Evolutionary conservation across 2,113 vertebrate genomes (phyloP).

Genomic region (Burhinus bistriatus): DNA sequence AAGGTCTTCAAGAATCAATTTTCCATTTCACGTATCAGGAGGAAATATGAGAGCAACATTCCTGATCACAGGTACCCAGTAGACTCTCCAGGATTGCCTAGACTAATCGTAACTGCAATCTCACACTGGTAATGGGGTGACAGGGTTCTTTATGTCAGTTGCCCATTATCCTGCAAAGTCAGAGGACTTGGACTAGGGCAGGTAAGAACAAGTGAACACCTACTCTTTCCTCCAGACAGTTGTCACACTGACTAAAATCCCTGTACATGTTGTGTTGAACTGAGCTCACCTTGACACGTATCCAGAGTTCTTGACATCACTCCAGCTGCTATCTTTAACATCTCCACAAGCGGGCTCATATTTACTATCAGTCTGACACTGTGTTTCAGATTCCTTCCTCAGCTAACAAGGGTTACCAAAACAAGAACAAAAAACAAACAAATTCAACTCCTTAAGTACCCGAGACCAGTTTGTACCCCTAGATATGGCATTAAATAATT

Average conservation of each 20-base stretch:
- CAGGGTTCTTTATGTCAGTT: neutral
- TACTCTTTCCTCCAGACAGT: neutral
- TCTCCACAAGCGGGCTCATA: conserved; percentile 81
- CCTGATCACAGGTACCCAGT: neutral
- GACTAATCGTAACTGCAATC: neutral
- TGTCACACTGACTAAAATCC: neutral
- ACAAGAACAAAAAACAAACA: conserved; percentile 4
- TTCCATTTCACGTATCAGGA: neutral
- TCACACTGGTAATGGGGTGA: neutral
- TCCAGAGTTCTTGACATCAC: conserved; percentile 80
- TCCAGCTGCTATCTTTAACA: conserved; percentile 79
- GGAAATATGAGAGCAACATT: neutral
- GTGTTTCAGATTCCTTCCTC: conserved; percentile 94
- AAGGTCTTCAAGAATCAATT: neutral
- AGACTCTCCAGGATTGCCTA: neutral
- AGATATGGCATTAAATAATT: neutral
- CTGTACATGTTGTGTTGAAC: neutral
- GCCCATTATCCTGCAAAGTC: neutral
- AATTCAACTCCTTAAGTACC: neutral
- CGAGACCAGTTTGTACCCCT: neutral
- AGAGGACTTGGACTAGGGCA: neutral
- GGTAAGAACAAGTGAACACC: neutral
- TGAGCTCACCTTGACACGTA: conserved; percentile 91
- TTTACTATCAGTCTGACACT: conserved; percentile 94
- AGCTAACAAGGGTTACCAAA: conserved; percentile 75